Evolutionary conservation across 2,888 invertebrate genomes (phyloP).

Genomic region (Netelia melanura): DNA sequence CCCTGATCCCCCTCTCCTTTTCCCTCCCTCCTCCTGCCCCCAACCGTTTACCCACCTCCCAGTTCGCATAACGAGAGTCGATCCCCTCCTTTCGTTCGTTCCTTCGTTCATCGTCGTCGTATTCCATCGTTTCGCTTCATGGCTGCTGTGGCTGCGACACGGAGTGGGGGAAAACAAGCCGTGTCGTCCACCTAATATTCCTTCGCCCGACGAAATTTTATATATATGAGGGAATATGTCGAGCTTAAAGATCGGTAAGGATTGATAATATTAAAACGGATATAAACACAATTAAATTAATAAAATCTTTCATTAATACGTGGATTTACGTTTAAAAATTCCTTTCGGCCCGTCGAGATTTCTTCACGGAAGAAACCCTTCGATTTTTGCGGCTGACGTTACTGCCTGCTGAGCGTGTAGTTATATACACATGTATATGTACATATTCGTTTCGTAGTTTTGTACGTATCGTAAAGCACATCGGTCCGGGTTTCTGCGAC

Average conservation of each 20-base stretch:
- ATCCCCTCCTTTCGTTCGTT: constrained; percentile 62
- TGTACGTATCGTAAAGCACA: constrained; percentile 14
- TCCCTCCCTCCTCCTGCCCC: constrained; percentile 57
- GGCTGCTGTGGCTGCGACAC: constrained; percentile 77
- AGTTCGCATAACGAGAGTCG: constrained; percentile 70
- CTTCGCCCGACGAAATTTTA: constrained; percentile 72
- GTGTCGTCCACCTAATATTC: constrained; percentile 75
- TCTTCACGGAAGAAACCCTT: constrained; percentile 37
- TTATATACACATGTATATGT: neutral
- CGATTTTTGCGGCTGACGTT: constrained; percentile 66
- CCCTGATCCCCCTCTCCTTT: constrained; percentile 74
- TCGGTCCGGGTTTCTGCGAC: neutral
- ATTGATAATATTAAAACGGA: constrained; percentile 15
- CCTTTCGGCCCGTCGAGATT: constrained; percentile 7
- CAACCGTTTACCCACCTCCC: constrained; percentile 55
- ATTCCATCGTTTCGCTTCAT: constrained; percentile 72
- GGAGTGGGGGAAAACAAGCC: constrained; percentile 83
- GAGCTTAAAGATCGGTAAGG: constrained; percentile 88
- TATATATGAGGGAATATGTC: constrained; percentile 87
- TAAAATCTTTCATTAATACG: constrained; percentile 13
- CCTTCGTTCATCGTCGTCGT: constrained; percentile 72
- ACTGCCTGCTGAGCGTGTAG: constrained; percentile 50
- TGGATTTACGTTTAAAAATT: constrained; percentile 22
- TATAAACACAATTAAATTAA: neutral
- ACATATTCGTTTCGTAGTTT: neutral